phyloP scores from a whole-genome alignment of 2,113 vertebrate genomes.

The Atherinomorus stipes region DNA sequence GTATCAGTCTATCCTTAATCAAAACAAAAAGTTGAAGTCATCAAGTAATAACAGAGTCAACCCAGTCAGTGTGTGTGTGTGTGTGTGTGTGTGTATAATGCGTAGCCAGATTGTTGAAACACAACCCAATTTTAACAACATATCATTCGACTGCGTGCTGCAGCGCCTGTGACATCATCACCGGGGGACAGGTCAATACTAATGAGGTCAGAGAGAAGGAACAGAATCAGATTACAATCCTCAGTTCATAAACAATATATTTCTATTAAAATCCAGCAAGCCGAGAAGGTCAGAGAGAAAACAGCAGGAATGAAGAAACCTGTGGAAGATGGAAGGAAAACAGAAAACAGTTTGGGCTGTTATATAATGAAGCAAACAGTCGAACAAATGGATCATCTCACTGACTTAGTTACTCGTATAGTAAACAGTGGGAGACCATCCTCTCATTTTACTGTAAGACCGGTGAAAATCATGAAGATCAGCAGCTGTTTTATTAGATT shows the following conservation, averaged over 20 bases:
- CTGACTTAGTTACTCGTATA: constrained; percentile 45
- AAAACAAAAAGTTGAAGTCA: too few species aligned
- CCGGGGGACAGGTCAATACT: constrained; percentile 81
- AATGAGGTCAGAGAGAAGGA: constrained; percentile 76
- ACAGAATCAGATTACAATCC: constrained; percentile 73
- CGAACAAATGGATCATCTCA: constrained; percentile 36
- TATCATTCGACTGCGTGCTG: constrained; percentile 47
- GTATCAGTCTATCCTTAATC: too few species aligned
- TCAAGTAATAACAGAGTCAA: too few species aligned
- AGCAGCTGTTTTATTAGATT: constrained; percentile 44
- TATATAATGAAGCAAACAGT: constrained; percentile 16
- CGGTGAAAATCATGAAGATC: constrained; percentile 30
- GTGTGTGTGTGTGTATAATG: background rate
- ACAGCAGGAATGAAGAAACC: constrained; percentile 6
- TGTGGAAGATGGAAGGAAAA: background rate
- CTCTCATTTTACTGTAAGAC: constrained; percentile 20
- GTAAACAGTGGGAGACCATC: constrained; percentile 53
- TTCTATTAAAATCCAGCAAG: constrained; percentile 76
- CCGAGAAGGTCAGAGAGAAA: constrained; percentile 19
- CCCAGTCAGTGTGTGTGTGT: background rate
- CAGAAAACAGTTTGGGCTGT: background rate
- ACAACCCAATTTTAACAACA: constrained; percentile 56
- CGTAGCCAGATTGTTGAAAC: constrained; percentile 20
- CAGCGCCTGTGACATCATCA: constrained; percentile 75
- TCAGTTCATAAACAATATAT: constrained; percentile 82